Conservation (phyloP, 2,113 vertebrate species). For the Chloroceryle aenea region DNA sequence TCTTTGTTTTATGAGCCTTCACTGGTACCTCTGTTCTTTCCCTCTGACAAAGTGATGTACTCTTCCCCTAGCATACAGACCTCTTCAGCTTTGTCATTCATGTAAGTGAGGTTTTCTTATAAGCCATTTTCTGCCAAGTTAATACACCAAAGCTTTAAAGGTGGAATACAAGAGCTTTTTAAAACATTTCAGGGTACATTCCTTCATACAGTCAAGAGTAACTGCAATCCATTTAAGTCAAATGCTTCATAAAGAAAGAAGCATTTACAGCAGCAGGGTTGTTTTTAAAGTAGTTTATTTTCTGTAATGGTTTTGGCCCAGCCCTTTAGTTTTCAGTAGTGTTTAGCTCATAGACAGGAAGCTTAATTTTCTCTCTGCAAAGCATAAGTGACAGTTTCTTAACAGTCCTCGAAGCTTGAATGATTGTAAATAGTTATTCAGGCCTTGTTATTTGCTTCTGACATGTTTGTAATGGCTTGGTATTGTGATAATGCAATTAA, state of each 20-base stretch:
- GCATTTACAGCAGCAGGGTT: conserved; percentile 28
- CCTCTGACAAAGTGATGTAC: conserved; percentile 12
- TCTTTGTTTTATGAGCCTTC: not conserved
- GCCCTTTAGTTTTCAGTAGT: not conserved
- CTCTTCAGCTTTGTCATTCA: conserved; percentile 30
- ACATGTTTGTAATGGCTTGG: not conserved
- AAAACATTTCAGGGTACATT: conserved; percentile 15
- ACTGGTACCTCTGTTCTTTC: not conserved
- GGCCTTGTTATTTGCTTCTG: conserved; percentile 3
- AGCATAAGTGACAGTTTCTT: not conserved
- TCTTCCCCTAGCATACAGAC: not conserved
- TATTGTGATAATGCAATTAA: conserved; percentile 54
- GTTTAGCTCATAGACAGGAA: conserved; percentile 26
- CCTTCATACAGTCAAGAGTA: conserved; percentile 6
- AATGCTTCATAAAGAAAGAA: conserved; percentile 28
- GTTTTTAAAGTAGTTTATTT: conserved; percentile 47
- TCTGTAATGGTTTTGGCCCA: conserved; percentile 4
- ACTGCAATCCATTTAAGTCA: conserved; percentile 54
- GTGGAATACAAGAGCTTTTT: conserved; percentile 27
- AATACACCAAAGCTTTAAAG: conserved; percentile 46
- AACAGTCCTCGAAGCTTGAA: not conserved
- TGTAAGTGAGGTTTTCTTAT: not conserved
- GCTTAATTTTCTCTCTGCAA: conserved; percentile 3
- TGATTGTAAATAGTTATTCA: not conserved
- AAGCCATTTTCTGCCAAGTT: conserved; percentile 53